Evolutionary conservation across 2,888 invertebrate genomes (phyloP).

Genomic region (Leptinotarsa tumamoca): DNA sequence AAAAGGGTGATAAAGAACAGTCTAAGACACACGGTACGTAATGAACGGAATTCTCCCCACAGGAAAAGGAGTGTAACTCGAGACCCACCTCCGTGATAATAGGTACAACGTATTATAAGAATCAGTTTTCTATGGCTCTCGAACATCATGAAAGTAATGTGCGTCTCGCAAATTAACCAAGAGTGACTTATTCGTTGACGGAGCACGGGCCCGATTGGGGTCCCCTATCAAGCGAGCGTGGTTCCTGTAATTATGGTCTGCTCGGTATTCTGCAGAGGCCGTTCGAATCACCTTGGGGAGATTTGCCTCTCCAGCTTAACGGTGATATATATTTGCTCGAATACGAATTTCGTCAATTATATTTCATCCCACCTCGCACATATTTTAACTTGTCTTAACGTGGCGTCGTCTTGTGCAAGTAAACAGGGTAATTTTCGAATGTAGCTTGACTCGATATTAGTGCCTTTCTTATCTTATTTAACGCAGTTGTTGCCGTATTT

Average conservation of each 20-base stretch:
- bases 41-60: no score
- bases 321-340: neutral
- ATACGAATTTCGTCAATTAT: slow-evolving; percentile 5
- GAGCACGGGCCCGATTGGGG: slow-evolving; percentile 22
- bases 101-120: neutral
- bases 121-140: neutral
- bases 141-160: neutral
- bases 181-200: slow-evolving; percentile 8
- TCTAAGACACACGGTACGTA: no score
- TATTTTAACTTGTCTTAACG: neutral
- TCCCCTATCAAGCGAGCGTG: slow-evolving; percentile 41
- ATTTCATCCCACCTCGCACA: neutral
- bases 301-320: neutral
- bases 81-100: neutral
- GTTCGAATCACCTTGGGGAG: neutral
- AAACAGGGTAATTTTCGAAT: neutral
- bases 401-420: neutral
- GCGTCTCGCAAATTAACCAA: slow-evolving; percentile 16
- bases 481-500: no score
- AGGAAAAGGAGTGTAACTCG: neutral
- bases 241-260: slow-evolving; percentile 44
- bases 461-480: no score
- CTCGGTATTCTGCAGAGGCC: slow-evolving; percentile 5
- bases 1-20: no score
- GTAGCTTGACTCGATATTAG: neutral